Base-by-base conservation (phyloP, 1,140 invertebrate species). In the Onthophagus taurus region DNA sequence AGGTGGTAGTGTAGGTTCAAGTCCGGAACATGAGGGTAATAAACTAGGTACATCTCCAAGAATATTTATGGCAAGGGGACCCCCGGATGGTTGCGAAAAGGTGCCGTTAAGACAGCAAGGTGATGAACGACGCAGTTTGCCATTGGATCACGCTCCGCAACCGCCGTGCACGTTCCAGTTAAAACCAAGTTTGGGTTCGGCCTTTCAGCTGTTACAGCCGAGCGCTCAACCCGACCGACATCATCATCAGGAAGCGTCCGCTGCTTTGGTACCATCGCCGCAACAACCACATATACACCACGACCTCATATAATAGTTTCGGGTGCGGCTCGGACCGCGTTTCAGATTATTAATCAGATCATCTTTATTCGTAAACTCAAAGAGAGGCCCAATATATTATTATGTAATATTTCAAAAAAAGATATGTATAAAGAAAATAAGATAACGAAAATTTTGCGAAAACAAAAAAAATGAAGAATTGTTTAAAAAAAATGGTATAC, bases 41-140 rank as follows among this genome's bases (percentile, higher is more conserved):
- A 66, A 65, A 52, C 54, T 72, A 23, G 81, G 81, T 13, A 82
- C 83, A 45, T 88, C 85, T 49, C 86, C 85, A 33, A 81, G 84
- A 58, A 87, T 87, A 34, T 89, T 88, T 66, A 72, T 89, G 53
- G 83, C 85, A 21, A 71, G 85, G 47, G 84, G 88, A 69, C 86
- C 86, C 42, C 86, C 86, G 17, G 85, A 89, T 75, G 86, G 86
- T 59, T 90, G 85, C 75, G 85, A 90, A 71, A 59, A 53, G 45
- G 51, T 61, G 17, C 49, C 47, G n/a, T 24, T 49, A 17, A 48
- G 56, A 29, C n/a, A n/a, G n/a, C 53, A 52, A 11, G 33, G 48
- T 30, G 47, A 55, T 11, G 48, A 52, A 17, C 65, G 52, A 75
- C 77, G 62, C 62, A 80, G 42, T 83, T 81, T 68, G 75, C 76